These are phyloP conservation scores for Tonatia bakeri DNA, from an alignment of 2,113 vertebrate genomes.

Conservation along the genomic window DNA sequence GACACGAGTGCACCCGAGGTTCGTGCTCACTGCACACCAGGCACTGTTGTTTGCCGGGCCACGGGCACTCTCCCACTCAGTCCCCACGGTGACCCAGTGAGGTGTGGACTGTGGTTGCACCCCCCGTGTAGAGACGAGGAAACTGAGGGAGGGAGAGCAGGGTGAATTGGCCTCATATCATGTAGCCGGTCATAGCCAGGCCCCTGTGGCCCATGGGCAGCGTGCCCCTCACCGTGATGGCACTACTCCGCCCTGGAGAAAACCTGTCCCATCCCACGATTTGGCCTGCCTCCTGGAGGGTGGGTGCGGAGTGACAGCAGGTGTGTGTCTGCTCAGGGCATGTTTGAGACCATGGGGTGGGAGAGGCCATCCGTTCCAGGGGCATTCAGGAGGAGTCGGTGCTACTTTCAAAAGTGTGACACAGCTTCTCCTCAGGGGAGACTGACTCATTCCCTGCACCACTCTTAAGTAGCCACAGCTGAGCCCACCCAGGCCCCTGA, in stretches of 20 bases:
- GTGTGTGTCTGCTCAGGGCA: not conserved
- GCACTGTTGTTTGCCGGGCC: not conserved
- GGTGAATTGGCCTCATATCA: not conserved
- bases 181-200: not conserved
- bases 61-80: not conserved
- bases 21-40: not conserved
- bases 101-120: not conserved
- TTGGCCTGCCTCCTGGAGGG: not conserved
- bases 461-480: not conserved
- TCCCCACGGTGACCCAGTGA: not conserved
- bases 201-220: not conserved
- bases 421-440: not conserved
- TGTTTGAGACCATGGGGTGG: rapidly evolving
- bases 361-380: rapidly evolving
- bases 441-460: not conserved
- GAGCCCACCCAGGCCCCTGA: not conserved
- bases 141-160: not conserved
- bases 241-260: not conserved
- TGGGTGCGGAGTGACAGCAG: not conserved
- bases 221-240: rapidly evolving
- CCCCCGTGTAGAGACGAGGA: not conserved
- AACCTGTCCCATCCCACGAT: too few relatives aligned
- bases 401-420: not conserved
- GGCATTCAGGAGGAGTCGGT: not conserved
- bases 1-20: not conserved